Percentiles rank a stretch among this genome's conserved stretches.
Conservation (phyloP, 2,797 vertebrate genomes). For the Sebastes steindachneri region DNA sequence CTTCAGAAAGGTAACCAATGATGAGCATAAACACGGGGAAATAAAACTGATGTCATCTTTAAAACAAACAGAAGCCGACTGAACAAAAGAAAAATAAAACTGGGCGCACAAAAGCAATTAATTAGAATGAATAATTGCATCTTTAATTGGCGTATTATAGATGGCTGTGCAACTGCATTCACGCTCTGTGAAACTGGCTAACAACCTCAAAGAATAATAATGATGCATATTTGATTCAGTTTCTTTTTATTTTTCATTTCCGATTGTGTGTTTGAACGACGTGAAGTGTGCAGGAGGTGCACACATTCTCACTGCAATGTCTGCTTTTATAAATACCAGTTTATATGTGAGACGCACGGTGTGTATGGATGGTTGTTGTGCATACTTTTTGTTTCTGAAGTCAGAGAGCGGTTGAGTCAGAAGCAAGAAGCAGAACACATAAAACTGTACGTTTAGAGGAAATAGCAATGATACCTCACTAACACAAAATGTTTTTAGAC, state of each 20-base stretch:
- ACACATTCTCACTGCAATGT: neutral
- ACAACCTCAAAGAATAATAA: neutral
- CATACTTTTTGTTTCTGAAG: neutral
- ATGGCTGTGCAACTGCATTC: neutral
- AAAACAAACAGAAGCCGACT: neutral
- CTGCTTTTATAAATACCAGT: neutral
- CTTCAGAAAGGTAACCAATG: neutral
- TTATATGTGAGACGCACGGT: neutral
- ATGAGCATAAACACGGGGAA: neutral
- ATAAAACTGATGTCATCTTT: neutral
- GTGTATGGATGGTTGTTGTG: neutral
- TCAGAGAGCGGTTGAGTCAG: neutral
- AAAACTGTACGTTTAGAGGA: neutral
- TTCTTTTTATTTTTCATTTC: neutral
- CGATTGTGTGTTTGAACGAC: neutral
- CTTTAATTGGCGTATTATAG: conserved; percentile 1
- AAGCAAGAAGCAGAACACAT: neutral
- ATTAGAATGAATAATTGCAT: neutral
- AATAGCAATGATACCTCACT: neutral
- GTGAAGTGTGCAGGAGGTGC: neutral
- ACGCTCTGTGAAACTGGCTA: neutral
- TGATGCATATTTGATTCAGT: neutral
- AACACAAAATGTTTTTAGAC: neutral
- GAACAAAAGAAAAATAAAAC: conserved; percentile 1
- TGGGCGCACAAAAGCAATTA: neutral